Evolutionary conservation across 2,113 vertebrate genomes (phyloP).

Genomic region (Toxotes jaculatrix): DNA sequence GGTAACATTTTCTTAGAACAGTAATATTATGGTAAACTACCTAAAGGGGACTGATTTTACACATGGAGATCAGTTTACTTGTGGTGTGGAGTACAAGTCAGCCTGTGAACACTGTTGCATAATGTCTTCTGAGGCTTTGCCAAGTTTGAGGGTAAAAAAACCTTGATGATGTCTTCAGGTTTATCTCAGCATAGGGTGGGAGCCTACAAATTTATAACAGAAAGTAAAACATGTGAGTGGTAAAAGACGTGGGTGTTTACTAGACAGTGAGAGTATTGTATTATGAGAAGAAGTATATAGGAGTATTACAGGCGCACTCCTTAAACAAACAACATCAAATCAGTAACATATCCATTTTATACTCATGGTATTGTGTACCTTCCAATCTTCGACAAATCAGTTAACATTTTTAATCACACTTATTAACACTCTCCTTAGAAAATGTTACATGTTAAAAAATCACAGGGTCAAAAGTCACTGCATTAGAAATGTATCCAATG

Average conservation of each 20-base stretch:
- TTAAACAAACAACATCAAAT: no score
- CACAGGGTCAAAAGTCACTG: no score
- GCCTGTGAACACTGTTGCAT: neutral
- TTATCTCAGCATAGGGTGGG: neutral
- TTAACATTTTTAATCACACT: no score
- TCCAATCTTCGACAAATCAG: no score
- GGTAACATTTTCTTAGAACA: neutral
- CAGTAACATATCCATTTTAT: no score
- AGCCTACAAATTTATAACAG: neutral
- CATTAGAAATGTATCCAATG: no score
- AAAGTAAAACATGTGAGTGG: neutral
- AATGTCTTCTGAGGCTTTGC: neutral
- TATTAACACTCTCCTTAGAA: no score
- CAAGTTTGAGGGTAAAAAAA: no score
- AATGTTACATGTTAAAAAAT: no score
- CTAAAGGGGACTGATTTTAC: neutral
- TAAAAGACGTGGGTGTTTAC: neutral
- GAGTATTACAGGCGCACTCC: no score
- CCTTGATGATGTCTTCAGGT: neutral
- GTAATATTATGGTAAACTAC: neutral
- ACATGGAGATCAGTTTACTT: neutral
- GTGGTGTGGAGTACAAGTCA: neutral
- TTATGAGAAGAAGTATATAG: neutral
- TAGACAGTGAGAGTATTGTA: neutral
- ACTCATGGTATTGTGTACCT: no score